Conservation (phyloP, 2,113 vertebrate genomes). For the Oncorhynchus tshawytscha region DNA sequence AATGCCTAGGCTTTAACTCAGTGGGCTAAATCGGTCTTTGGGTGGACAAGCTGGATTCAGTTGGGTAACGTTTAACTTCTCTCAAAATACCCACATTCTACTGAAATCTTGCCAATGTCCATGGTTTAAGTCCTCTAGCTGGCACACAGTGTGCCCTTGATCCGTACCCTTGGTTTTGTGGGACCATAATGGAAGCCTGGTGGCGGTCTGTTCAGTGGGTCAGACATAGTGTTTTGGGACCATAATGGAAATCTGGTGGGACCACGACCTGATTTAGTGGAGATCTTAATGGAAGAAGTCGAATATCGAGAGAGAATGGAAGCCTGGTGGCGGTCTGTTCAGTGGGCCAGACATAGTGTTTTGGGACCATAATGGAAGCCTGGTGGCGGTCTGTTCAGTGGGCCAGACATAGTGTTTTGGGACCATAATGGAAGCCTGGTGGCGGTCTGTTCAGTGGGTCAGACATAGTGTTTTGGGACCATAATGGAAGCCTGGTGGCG, state of each 20-base stretch:
- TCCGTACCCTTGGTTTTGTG: constrained; percentile 38
- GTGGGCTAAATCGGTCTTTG: background rate
- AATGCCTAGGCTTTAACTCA: too few species aligned
- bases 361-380: constrained; percentile 60
- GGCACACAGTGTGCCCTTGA: background rate
- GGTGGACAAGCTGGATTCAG: background rate
- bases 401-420: constrained; percentile 34
- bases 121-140: background rate
- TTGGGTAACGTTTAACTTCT: background rate
- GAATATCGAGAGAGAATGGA: too few species aligned
- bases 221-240: constrained; percentile 38
- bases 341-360: constrained; percentile 16
- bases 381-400: constrained; percentile 5
- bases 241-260: constrained; percentile 26
- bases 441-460: constrained; percentile 5
- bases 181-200: constrained; percentile 61
- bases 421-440: constrained; percentile 44
- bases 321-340: constrained; percentile 38
- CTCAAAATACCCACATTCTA: too few species aligned
- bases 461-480: constrained; percentile 45
- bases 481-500: constrained; percentile 51
- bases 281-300: too few species aligned
- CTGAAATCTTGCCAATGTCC: background rate
- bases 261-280: too few species aligned
- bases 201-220: constrained; percentile 4